Evolutionary conservation across 2,888 invertebrate species (phyloP).

Genomic region (Acanthacorydalis orientalis): DNA sequence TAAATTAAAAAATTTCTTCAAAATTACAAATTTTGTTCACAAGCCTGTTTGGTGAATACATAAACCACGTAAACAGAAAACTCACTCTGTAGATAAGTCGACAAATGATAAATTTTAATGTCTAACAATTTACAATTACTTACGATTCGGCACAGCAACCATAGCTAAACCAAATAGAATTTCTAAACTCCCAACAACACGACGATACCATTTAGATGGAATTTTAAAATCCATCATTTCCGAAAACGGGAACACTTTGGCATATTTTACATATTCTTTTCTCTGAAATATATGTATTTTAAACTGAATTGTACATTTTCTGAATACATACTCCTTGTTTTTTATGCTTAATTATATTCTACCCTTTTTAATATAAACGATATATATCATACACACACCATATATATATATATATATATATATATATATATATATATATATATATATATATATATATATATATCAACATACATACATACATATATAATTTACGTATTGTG

Average conservation of each 20-base stretch:
- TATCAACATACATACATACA: background rate
- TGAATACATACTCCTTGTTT: too few relatives aligned
- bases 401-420: background rate
- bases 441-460: background rate
- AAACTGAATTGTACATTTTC: too few relatives aligned
- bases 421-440: background rate
- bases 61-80: too few relatives aligned
- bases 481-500: too few relatives aligned
- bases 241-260: conserved; percentile 82
- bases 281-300: conserved; percentile 48
- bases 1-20: too few relatives aligned
- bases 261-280: conserved; percentile 87
- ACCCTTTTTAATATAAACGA: too few relatives aligned
- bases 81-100: too few relatives aligned
- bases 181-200: conserved; percentile 69
- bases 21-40: too few relatives aligned
- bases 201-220: conserved; percentile 82
- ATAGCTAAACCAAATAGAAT: conserved; percentile 69
- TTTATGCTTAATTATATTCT: too few relatives aligned
- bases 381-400: too few relatives aligned
- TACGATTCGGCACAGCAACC: conserved; percentile 71
- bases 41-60: too few relatives aligned
- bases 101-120: too few relatives aligned
- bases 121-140: conserved; percentile 21
- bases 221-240: conserved; percentile 70